Base-by-base conservation (phyloP, 2,113 vertebrate genomes). In the Tychaedon coryphoeus region DNA sequence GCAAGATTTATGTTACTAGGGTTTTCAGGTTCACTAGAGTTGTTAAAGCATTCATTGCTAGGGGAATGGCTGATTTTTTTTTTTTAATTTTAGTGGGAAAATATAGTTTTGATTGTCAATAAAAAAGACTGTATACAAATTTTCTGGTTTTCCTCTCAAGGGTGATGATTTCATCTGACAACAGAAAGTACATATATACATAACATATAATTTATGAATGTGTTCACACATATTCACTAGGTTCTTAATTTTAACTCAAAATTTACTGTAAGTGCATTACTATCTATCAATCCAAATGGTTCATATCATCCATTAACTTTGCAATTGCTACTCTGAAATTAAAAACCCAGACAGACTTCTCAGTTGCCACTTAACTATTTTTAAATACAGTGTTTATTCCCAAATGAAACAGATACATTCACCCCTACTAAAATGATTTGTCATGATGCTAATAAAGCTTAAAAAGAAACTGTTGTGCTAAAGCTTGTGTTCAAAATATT, bases 341-440 rank as follows among this genome's bases (percentile, higher is more conserved):
- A 90, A 90, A 93, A 96, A 45, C 53, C 0, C 0, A 88, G 88
- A 61, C 64, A 93, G 88, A 48, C 65, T 81, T 93, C 69, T 53
- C 82, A 90, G 60, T 51, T 92, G 85, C 56, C 79, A 81, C 85
- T 82, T 70, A 47, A 76, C 76, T 94, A 88, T 86, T 94, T 96
- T 77, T 74, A 96, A 88, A 77, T 24, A 66, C 56, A 43, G 17
- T 48, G 83, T 79, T 88, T n/a, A 74, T 29, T 86, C 74, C 62
- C 64, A 87, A 76, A 69, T 18, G 38, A 81, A 91, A 81, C 7
- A 42, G 51, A 79, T 3, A 72, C 12, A 40, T 58, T 76, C 25
- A 73, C 26, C 48, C 15, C 56, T 56, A 65, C 45, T 36, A 51
- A 16, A 86, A 33, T 12, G 5, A 67, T 43, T 70, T 80, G 54